Evolutionary conservation across 1,140 invertebrate species (phyloP).

Genomic region (Aphelenchoides besseyi): DNA sequence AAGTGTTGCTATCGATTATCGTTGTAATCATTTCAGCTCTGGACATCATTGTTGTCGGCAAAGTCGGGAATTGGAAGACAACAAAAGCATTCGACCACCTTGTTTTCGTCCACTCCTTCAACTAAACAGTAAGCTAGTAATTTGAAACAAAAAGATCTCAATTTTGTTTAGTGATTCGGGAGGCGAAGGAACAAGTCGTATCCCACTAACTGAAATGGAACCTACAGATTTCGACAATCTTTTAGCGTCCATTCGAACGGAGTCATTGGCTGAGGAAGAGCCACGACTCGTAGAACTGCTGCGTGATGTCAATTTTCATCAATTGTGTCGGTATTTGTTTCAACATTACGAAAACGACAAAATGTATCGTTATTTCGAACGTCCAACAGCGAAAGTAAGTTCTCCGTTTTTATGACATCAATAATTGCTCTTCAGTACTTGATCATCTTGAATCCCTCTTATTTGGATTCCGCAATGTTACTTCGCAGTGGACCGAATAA

Average conservation of each 20-base stretch:
- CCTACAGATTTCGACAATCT: constrained; percentile 41
- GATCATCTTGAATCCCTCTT: constrained; percentile 43
- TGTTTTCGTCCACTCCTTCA: constrained; percentile 35
- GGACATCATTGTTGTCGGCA: constrained; percentile 43
- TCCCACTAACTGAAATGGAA: constrained; percentile 29
- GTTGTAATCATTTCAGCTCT: constrained; percentile 37
- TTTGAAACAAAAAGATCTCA: too few species aligned
- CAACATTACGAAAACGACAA: constrained; percentile 45
- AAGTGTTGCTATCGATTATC: background rate
- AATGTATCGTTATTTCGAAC: constrained; percentile 45
- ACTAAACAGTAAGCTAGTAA: constrained; percentile 20
- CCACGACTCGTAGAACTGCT: constrained; percentile 25
- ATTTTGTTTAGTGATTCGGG: background rate
- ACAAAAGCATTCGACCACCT: constrained; percentile 25
- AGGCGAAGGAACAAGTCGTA: background rate
- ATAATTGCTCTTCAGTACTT: constrained; percentile 32
- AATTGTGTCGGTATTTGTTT: constrained; percentile 37
- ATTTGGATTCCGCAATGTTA: constrained; percentile 38
- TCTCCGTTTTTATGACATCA: constrained; percentile 5
- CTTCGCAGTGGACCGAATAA: constrained; percentile 22
- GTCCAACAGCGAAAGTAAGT: constrained; percentile 17
- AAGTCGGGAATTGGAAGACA: constrained; percentile 20
- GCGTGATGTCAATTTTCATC: constrained; percentile 26
- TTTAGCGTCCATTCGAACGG: constrained; percentile 25
- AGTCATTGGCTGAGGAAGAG: constrained; percentile 37